Base-by-base conservation (phyloP, 2,113 vertebrate species). In the Chloebia gouldiae region DNA sequence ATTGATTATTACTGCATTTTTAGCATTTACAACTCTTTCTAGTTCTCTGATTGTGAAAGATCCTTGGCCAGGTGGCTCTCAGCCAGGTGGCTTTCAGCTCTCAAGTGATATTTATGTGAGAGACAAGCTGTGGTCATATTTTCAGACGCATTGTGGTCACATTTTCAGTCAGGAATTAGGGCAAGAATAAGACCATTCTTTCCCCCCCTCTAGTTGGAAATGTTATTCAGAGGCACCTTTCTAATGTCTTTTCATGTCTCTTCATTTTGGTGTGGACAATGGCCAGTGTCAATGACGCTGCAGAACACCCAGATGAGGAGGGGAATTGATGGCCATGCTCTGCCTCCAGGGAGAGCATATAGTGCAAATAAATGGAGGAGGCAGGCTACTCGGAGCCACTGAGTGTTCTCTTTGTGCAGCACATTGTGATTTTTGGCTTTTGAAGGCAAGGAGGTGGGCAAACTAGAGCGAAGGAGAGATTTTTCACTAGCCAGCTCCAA, bases 361-460 rank as follows among this genome's bases (percentile, higher is more conserved):
- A 60, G 73, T 42, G 59, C 81, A 69, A 81, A 80, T 56, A 92
- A 96, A 91, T 64, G 50, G 53, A 87, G 60, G 47, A 92, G 42
- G 21, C 73, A 93, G 68, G 51, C 59, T 64, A n/a, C 57, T 69
- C 0, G 1, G 49, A 92, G 51, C 68, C 90, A 63, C 39, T 86
- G 83, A 80, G 77, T 30, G 44, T 81, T 73, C 69, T 31, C 75
- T 95, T 92, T 93, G 77, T 96, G 73, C 50, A 90, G 63, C 81
- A 49, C 28, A 31, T 75, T 95, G 81, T 89, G 86, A 87, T 92
- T 96, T 91, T 88, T 92, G 82, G 85, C 93, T 80, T 84, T 69
- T 77, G 81, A 63, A 91, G 47, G 76, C 39, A 76, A n/a, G 54
- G 80, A 88, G 81, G 54, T 92, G 86, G 60, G 76, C 71, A 90